phyloP scores from a whole-genome alignment of 2,888 invertebrate genomes.

The Drosophila atripex region DNA sequence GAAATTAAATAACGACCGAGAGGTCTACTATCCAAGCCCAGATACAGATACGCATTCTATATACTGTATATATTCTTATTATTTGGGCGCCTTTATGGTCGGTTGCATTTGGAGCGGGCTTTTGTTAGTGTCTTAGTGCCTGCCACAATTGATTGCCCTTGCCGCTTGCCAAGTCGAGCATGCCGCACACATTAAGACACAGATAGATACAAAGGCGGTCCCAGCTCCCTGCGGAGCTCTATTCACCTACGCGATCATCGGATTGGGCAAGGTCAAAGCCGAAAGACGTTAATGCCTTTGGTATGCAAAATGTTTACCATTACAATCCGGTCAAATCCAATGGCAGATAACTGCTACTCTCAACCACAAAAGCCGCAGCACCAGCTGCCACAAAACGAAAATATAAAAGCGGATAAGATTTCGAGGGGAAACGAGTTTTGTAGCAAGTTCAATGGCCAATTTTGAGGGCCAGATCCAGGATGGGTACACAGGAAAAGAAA shows the following conservation, averaged over 20 bases:
- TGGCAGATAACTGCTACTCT: slow-evolving; percentile 29
- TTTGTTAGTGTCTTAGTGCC: slow-evolving; percentile 28
- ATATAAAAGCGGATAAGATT: slow-evolving; percentile 10
- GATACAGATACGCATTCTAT: slow-evolving; percentile 10
- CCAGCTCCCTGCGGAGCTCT: slow-evolving; percentile 69
- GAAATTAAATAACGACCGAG: slow-evolving; percentile 68
- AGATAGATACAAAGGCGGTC: slow-evolving; percentile 21
- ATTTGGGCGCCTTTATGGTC: slow-evolving; percentile 71
- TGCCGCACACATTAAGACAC: slow-evolving; percentile 50
- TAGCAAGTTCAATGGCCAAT: slow-evolving; percentile 71
- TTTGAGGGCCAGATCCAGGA: slow-evolving; percentile 64
- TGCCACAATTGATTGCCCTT: slow-evolving; percentile 75
- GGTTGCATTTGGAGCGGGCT: slow-evolving; percentile 69
- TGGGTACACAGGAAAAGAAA: slow-evolving; percentile 12
- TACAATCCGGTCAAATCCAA: slow-evolving; percentile 31
- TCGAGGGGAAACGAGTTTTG: slow-evolving; percentile 62
- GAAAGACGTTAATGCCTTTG: slow-evolving; percentile 61
- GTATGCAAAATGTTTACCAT: slow-evolving; percentile 59
- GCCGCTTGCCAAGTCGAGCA: slow-evolving; percentile 77
- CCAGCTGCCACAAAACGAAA: slow-evolving; percentile 37
- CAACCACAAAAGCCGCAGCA: slow-evolving; percentile 43
- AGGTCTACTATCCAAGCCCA: slow-evolving; percentile 13
- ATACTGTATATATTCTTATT: slow-evolving; percentile 26
- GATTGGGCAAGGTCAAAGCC: slow-evolving; percentile 70
- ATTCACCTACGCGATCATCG: slow-evolving; percentile 72